Percentiles rank a stretch among this genome's conserved stretches.
These are phyloP conservation scores for Petrolisthes cinctipes DNA, from an alignment of 2,888 invertebrate species.

Conservation along the genomic window DNA sequence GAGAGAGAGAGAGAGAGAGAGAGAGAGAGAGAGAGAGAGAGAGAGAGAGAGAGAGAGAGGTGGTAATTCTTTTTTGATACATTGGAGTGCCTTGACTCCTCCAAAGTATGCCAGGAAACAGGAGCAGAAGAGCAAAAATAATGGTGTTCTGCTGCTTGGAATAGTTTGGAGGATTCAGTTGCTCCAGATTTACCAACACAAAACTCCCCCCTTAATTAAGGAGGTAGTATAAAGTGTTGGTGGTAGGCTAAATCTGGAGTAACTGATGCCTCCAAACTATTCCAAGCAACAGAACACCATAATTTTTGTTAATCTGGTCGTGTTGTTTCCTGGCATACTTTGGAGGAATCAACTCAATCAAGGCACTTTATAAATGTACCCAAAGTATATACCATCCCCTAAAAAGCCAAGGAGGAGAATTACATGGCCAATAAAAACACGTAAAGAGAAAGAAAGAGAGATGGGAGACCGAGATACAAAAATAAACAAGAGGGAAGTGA, in stretches of 20 bases:
- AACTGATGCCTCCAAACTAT: too few species aligned
- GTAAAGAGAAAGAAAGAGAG: background rate
- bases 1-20: constrained; percentile 6
- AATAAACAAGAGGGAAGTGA: background rate
- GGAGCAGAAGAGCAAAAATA: too few species aligned
- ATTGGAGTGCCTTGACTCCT: too few species aligned
- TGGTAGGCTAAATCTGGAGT: too few species aligned
- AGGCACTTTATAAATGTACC: background rate
- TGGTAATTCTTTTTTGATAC: background rate
- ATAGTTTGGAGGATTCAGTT: too few species aligned
- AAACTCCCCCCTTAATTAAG: too few species aligned
- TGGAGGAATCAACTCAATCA: background rate
- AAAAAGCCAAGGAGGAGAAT: background rate
- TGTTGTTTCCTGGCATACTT: too few species aligned
- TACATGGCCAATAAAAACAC: constrained; percentile 8
- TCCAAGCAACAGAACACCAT: too few species aligned
- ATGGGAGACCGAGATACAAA: background rate
- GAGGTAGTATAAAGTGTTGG: background rate
- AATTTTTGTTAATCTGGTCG: too few species aligned
- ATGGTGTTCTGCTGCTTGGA: too few species aligned
- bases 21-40: constrained; percentile 17
- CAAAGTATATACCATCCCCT: background rate
- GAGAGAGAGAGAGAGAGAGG: constrained; percentile 28
- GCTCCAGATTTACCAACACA: too few species aligned
- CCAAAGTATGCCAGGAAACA: too few species aligned